Evolutionary conservation across 2,888 invertebrate genomes (phyloP), one percentile per base, ranked within the genome.

Genomic region (Malthinus seriepunctatus): DNA sequence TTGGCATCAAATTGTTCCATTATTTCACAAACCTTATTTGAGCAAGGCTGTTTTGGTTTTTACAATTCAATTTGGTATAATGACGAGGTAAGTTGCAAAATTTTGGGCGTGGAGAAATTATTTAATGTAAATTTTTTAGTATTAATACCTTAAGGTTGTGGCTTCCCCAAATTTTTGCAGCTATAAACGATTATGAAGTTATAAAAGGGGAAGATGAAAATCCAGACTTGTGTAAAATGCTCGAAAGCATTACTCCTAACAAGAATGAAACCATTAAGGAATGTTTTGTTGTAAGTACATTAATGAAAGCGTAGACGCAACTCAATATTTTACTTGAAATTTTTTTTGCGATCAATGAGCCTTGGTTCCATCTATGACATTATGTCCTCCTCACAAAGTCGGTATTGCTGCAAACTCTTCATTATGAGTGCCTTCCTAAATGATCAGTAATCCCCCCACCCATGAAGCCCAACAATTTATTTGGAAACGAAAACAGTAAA

Each of bases 121-220:
- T 15, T 15, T 42, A 14, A 4, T 15, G 23, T 5, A 23, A 23
- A 23, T 23, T 23, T n/a, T 73, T 61, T 54, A 78, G 79, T 39
- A 64, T 89, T 64, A 93, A 93, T 72, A 91, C 93, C 0, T 80
- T 94, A 37, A 88, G 93, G 10, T 82, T 94, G 32, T 95, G 94
- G 93, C 84, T 93, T 65, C 94, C 94, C 0, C 92, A 93, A 73
- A 81, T 95, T 11, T 93, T 93, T 65, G 86, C 89, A 53, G 88
- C 89, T 74, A 86, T 89, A 47, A 76, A 75, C 62, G 77, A 78
- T 60, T 78, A 77, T 60, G 65, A 74, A 52, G 37, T 59, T 15
- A 59, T 65, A 15, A 65, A 76, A 53, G 70, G 74, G 53, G 65
- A 69, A n/a, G 37, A 57, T 34, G 32, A 34, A 37, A 23, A 50